Evolutionary conservation across 2,113 vertebrate species (phyloP).

Genomic region (Colaptes auratus): DNA sequence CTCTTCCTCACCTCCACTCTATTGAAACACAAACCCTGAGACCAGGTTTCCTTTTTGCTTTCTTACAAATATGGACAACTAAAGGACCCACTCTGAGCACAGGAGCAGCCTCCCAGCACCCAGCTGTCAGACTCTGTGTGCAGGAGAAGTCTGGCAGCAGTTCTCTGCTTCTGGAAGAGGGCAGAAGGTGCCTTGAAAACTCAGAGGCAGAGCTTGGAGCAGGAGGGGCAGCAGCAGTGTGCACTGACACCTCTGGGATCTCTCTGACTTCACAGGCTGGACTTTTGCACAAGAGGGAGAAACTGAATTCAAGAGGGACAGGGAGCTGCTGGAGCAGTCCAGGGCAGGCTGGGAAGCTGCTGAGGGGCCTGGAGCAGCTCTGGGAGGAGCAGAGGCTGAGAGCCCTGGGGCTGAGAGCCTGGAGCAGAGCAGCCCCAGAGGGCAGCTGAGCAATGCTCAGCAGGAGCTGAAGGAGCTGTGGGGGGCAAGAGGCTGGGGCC

Average conservation of each 20-base stretch:
- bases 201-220: neutral
- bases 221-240: neutral
- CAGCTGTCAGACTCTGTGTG: neutral
- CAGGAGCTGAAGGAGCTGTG: no score
- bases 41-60: neutral
- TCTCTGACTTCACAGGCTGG: neutral
- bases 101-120: neutral
- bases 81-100: neutral
- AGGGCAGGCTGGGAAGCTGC: no score
- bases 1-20: no score
- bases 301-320: neutral
- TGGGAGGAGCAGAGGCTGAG: no score
- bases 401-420: no score
- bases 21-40: neutral
- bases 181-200: neutral
- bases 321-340: no score
- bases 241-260: neutral
- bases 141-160: neutral
- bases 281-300: neutral
- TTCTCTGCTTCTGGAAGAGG: neutral
- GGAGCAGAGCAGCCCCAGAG: no score
- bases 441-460: no score
- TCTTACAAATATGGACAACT: neutral
- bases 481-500: no score
- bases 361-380: no score